A percentile compares a stretch with the other conserved stretches of the same genome.
Conservation (phyloP, 2,113 vertebrate species). For the Rhea americana region DNA sequence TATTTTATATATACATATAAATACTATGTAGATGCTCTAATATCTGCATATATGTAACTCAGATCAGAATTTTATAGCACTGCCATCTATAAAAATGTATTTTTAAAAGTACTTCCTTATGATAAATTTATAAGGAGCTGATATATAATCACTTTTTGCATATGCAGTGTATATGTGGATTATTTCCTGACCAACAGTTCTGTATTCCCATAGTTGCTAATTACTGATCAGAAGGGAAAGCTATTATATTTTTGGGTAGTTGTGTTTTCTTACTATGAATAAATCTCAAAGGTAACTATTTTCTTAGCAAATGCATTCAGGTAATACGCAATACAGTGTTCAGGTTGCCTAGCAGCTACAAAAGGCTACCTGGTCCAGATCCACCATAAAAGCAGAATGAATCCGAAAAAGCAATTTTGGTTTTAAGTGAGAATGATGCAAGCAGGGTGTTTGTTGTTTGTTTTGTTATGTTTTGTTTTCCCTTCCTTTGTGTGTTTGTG, state of each 20-base stretch:
- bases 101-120: not conserved
- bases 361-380: slow-evolving; percentile 26
- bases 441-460: not conserved
- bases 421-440: not conserved
- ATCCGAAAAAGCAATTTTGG: slow-evolving; percentile 30
- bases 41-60: not conserved
- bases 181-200: not conserved
- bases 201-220: slow-evolving; percentile 21
- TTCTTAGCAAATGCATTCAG: not conserved
- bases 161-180: not conserved
- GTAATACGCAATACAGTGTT: slow-evolving; percentile 22
- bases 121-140: not conserved
- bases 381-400: slow-evolving; percentile 17
- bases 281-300: slow-evolving; percentile 23
- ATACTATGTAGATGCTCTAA: not conserved
- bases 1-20: not conserved
- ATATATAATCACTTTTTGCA: not conserved
- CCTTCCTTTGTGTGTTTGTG: not conserved
- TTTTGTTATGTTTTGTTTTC: not conserved
- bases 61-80: not conserved
- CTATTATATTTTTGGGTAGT: not conserved
- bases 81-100: not conserved
- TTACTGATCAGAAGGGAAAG: slow-evolving; percentile 37
- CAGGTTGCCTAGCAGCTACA: slow-evolving; percentile 71
- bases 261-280: not conserved